Evolutionary conservation across 2,888 invertebrate species (phyloP).

Genomic region (Acleris holmiana): DNA sequence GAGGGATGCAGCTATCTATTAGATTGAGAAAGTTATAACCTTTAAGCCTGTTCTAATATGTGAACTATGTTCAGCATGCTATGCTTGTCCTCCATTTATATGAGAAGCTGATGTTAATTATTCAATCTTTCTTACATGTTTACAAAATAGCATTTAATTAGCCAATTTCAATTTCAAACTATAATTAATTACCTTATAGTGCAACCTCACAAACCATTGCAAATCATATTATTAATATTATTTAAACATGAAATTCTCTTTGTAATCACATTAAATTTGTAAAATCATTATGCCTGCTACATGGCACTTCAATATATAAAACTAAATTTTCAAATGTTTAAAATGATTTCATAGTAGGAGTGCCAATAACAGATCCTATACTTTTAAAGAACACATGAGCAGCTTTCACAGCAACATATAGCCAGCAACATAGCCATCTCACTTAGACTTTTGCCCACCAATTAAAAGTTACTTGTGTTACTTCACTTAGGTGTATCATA

Average conservation of each 20-base stretch:
- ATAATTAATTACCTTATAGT: conserved; percentile 6
- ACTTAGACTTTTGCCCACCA: too few species aligned
- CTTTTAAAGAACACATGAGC: neutral
- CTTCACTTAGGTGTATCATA: too few species aligned
- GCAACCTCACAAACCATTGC: conserved; percentile 4
- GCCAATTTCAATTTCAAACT: neutral
- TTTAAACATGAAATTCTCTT: conserved; percentile 15
- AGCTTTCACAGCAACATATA: neutral
- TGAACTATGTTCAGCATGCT: too few species aligned
- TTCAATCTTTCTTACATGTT: neutral
- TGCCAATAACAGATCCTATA: neutral
- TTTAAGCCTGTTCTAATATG: too few species aligned
- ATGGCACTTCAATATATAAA: conserved; percentile 26
- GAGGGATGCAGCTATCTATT: too few species aligned
- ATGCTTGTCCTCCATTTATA: too few species aligned
- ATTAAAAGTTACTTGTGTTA: too few species aligned
- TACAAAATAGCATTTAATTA: conserved; percentile 2
- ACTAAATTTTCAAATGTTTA: neutral
- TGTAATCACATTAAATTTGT: conserved; percentile 21
- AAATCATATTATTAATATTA: conserved; percentile 6
- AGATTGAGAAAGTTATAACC: too few species aligned
- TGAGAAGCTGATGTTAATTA: too few species aligned
- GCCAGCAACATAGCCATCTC: too few species aligned
- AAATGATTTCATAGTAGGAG: conserved; percentile 2
- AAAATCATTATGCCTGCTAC: conserved; percentile 1